Conservation (phyloP, 2,888 invertebrate species). For the Morpho achilles region DNA sequence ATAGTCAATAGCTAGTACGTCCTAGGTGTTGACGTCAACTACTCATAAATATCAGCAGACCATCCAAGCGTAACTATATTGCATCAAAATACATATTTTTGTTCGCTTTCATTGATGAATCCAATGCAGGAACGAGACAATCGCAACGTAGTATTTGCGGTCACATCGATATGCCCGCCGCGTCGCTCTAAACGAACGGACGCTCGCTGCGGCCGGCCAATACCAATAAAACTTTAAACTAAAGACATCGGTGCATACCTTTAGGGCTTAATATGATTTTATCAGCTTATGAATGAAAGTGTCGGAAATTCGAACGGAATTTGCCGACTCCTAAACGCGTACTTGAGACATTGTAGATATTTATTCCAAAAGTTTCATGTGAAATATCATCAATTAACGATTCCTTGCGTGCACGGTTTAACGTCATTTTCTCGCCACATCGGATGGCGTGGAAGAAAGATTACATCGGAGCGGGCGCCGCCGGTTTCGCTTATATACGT, state of each 20-base stretch:
- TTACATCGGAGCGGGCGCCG: constrained; percentile 63
- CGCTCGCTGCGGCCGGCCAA: constrained; percentile 62
- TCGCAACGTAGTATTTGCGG: constrained; percentile 55
- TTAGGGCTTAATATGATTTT: constrained; percentile 49
- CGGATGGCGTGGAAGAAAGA: constrained; percentile 47
- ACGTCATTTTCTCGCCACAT: constrained; percentile 57
- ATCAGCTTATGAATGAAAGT: constrained; percentile 49
- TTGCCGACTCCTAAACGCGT: background rate
- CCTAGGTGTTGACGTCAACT: too few relatives aligned
- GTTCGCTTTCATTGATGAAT: constrained; percentile 65
- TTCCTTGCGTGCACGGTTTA: constrained; percentile 53
- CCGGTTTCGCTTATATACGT: constrained; percentile 56
- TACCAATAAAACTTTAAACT: constrained; percentile 63
- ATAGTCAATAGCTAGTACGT: too few relatives aligned
- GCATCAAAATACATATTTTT: constrained; percentile 23
- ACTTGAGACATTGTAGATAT: background rate
- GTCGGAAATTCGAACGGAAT: constrained; percentile 8
- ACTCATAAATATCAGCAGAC: too few relatives aligned
- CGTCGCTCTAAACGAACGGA: constrained; percentile 74
- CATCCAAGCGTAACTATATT: too few relatives aligned
- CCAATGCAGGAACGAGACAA: constrained; percentile 39
- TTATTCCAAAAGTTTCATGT: constrained; percentile 30
- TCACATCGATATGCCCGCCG: constrained; percentile 71
- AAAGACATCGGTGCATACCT: constrained; percentile 49
- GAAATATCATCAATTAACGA: constrained; percentile 54